phyloP scores from a whole-genome alignment of 2,113 vertebrate genomes.

The Callocephalon fimbriatum region DNA sequence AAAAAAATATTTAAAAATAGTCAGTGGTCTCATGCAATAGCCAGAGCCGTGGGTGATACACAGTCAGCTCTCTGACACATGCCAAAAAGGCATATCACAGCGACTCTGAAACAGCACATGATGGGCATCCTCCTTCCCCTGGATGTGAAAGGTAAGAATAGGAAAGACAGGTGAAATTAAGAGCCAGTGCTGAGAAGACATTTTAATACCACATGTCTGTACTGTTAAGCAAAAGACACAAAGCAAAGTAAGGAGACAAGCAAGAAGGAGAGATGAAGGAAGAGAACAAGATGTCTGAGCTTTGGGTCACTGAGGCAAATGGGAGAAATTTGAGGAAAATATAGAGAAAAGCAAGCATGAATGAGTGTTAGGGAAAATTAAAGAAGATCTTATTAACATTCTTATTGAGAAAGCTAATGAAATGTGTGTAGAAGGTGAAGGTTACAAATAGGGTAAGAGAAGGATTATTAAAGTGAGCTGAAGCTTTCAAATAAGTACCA shows the following conservation, averaged over 20 bases:
- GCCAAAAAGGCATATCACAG: not conserved
- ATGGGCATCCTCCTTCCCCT: not conserved
- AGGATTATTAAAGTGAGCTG: not conserved
- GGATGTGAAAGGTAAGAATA: not conserved
- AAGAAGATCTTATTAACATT: not conserved
- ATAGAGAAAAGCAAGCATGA: not conserved
- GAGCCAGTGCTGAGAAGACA: not conserved
- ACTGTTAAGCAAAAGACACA: not conserved
- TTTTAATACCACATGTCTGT: not conserved
- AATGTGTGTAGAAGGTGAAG: not conserved
- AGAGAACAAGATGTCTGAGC: not conserved
- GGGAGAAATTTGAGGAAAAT: not conserved
- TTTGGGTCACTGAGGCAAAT: not conserved
- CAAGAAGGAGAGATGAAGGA: not conserved
- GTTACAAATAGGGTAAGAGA: not conserved
- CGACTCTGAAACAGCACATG: not conserved
- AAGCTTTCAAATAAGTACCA: not conserved
- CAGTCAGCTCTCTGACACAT: not conserved
- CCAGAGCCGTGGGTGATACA: not conserved
- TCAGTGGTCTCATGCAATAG: not conserved
- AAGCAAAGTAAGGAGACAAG: not conserved
- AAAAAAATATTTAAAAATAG: not conserved
- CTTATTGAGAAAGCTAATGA: not conserved
- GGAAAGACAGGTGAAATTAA: not conserved
- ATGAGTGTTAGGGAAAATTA: not conserved